Base-by-base conservation (phyloP, 2,797 vertebrate genomes). In the Presbytis comata region DNA sequence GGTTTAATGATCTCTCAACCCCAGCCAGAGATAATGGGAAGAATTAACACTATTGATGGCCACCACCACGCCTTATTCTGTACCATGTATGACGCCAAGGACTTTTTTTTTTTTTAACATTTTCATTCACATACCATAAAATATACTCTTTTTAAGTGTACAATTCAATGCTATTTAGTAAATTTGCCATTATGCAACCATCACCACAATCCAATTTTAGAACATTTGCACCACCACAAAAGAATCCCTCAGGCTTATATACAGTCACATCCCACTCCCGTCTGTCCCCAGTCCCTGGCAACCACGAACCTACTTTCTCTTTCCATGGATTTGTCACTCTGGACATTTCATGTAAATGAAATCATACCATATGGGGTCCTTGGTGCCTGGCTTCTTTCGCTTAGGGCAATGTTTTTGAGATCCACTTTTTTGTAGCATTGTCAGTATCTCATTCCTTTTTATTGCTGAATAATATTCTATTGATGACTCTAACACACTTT, bases 11-110 rank as follows among this genome's bases (percentile, higher is more conserved):
- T 16, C 6, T 39, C 16, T 19, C 61, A 30, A 12, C 28, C 16
- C 39, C 4, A 19, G 53, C 6, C 59, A 44, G 39, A 86, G 67
- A 48, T 46, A 59, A 59, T 17, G 3, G 26, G n/a, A 24, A 16
- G 28, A 6, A 0, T 36, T 1, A 12, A 9, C 28, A 6, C 26
- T 64, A 2, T 0, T 0, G 75, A 44, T 21, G 28, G 72, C 64
- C 64, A 55, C 22, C 21, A 5, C 17, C 14, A 3, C 0, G 5
- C 46, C 14, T n/a, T 33, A 0, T 21, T 57, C 21, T 14, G 7
- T 5, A 46, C 48, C n/a, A 16, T 10, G 3, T 44, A 3, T 6
- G 0, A 14, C 4, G 30, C n/a, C 57, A 3, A 33, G 9, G 33
- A 10, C 3, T 6, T 5, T 10, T 39, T 41, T 17, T 17, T 67